A percentile compares a stretch with the other conserved stretches of the same genome.
phyloP scores from a whole-genome alignment of 2,888 invertebrate genomes.

The Eristalis pertinax region DNA sequence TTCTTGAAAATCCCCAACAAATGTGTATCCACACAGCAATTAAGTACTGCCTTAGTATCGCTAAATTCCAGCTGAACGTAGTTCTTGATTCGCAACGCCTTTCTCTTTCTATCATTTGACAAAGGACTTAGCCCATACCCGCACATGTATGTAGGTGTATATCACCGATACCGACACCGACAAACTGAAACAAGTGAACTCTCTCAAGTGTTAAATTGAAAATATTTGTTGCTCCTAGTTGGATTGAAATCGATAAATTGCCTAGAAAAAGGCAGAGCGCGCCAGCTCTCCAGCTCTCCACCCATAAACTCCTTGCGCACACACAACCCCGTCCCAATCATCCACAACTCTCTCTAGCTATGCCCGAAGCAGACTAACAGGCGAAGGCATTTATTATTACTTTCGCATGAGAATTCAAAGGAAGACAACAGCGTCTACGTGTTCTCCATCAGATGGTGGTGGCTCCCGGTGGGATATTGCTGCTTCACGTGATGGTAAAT shows the following conservation, averaged over 20 bases:
- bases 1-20: slow-evolving; percentile 26
- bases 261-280: slow-evolving; percentile 46
- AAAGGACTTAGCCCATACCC: not conserved
- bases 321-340: slow-evolving; percentile 15
- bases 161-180: not conserved
- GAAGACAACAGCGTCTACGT: not conserved
- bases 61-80: slow-evolving; percentile 38
- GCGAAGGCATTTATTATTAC: slow-evolving; percentile 33
- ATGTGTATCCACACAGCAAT: slow-evolving; percentile 50
- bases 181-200: slow-evolving; percentile 28
- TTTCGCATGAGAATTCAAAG: slow-evolving; percentile 7
- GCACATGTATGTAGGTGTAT: not conserved
- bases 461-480: not conserved
- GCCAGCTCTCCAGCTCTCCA: not conserved
- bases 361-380: not conserved
- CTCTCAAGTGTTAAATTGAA: slow-evolving; percentile 69
- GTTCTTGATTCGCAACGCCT: slow-evolving; percentile 23
- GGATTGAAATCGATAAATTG: slow-evolving; percentile 62
- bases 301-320: not conserved
- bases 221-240: slow-evolving; percentile 60
- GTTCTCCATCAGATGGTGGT: not conserved
- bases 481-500: slow-evolving; percentile 24
- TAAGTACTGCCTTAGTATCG: slow-evolving; percentile 48
- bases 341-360: slow-evolving; percentile 19
- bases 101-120: slow-evolving; percentile 15